phyloP scores from a whole-genome alignment of 2,888 invertebrate species.

The Euplexia lucipara region DNA sequence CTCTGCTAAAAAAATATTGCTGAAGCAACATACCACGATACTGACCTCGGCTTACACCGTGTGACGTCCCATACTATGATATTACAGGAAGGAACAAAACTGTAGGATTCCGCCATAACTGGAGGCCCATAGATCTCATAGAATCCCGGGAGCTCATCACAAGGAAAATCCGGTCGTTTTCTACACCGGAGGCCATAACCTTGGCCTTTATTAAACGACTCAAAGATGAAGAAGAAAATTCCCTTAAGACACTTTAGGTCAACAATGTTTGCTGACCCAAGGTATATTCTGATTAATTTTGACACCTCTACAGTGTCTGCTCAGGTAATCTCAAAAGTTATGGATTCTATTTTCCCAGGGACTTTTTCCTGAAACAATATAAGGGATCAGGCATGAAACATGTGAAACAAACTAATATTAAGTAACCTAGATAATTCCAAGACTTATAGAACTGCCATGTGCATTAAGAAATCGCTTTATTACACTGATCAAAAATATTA shows the following conservation, averaged over 20 bases:
- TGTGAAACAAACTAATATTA: too few species aligned
- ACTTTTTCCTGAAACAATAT: too few species aligned
- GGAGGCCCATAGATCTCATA: slow-evolving; percentile 26
- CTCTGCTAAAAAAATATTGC: not conserved
- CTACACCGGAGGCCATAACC: slow-evolving; percentile 14
- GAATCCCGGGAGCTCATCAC: not conserved
- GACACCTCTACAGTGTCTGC: too few species aligned
- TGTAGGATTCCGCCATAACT: slow-evolving; percentile 8
- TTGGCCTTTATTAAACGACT: slow-evolving; percentile 33
- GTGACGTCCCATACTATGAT: not conserved
- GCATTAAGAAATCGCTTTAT: too few species aligned
- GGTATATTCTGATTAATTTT: not conserved
- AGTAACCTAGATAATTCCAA: too few species aligned
- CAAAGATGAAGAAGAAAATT: slow-evolving; percentile 7
- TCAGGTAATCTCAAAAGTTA: too few species aligned
- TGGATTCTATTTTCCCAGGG: too few species aligned
- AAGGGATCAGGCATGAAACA: too few species aligned
- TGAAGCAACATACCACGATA: not conserved
- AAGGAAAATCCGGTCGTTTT: slow-evolving; percentile 36
- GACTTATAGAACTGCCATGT: too few species aligned
- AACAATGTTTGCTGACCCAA: not conserved
- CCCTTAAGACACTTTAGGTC: not conserved
- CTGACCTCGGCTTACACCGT: not conserved
- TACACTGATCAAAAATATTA: too few species aligned
- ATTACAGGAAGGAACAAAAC: slow-evolving; percentile 23